A percentile compares a stretch with the other conserved stretches of the same genome.
Evolutionary conservation across 2,888 invertebrate genomes (phyloP).

Genomic region (Biston stratarius): DNA sequence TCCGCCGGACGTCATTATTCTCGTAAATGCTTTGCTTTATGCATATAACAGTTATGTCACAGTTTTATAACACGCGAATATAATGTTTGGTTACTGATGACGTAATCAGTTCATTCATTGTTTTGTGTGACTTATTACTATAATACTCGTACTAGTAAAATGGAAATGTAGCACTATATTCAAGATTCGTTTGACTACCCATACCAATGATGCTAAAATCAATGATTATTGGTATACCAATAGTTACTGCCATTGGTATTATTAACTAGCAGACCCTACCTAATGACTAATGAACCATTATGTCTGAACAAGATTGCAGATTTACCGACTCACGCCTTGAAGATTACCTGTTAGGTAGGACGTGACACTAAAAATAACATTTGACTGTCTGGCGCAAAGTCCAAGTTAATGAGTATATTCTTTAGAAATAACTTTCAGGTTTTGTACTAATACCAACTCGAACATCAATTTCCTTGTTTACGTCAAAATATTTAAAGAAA

Average conservation of each 20-base stretch:
- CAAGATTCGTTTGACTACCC: neutral
- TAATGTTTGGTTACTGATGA: conserved; percentile 39
- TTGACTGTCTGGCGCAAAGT: conserved; percentile 2
- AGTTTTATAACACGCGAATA: conserved; percentile 46
- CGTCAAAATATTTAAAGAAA: neutral
- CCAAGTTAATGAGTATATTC: neutral
- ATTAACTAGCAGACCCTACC: neutral
- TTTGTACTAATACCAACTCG: conserved; percentile 1
- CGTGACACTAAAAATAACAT: conserved; percentile 29
- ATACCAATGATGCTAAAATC: neutral
- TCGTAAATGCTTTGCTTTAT: conserved; percentile 49
- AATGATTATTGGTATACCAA: neutral
- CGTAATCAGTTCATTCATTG: conserved; percentile 26
- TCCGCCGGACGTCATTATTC: conserved; percentile 47
- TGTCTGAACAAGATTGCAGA: conserved; percentile 1
- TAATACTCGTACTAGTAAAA: neutral
- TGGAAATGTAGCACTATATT: neutral
- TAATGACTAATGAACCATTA: neutral
- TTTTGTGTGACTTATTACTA: conserved; percentile 6
- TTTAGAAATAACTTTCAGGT: conserved; percentile 1
- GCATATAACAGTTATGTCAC: conserved; percentile 57
- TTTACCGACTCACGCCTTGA: conserved; percentile 19
- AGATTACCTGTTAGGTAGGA: conserved; percentile 20
- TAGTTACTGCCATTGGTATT: too few species aligned
- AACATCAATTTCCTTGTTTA: neutral